Evolutionary conservation across 2,888 invertebrate genomes (phyloP).

Genomic region (Pyrocoelia pectoralis): DNA sequence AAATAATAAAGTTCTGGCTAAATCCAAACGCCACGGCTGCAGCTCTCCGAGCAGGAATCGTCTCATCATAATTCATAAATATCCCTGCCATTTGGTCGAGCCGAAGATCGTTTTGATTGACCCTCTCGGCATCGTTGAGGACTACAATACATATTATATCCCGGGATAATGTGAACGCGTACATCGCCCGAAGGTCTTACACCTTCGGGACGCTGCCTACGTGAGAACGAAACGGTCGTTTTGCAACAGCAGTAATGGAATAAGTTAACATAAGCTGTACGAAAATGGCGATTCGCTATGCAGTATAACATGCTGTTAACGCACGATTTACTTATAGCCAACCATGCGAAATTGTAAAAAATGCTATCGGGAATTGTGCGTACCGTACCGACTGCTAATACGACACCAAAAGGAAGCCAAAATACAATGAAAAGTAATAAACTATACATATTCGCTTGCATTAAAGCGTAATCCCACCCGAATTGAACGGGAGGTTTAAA

Average conservation of each 20-base stretch:
- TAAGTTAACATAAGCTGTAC: slow-evolving; percentile 74
- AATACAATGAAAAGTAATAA: slow-evolving; percentile 69
- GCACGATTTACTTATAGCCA: slow-evolving; percentile 74
- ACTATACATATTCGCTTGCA: slow-evolving; percentile 70
- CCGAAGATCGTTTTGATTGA: slow-evolving; percentile 53
- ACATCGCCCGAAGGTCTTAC: slow-evolving; percentile 67
- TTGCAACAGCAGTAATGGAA: slow-evolving; percentile 86
- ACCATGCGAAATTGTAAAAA: slow-evolving; percentile 75
- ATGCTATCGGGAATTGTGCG: slow-evolving; percentile 61
- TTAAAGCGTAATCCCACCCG: slow-evolving; percentile 69
- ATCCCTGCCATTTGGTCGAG: slow-evolving; percentile 63
- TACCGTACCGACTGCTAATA: slow-evolving; percentile 65
- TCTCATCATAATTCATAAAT: slow-evolving; percentile 66
- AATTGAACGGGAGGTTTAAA: slow-evolving; percentile 71
- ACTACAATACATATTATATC: slow-evolving; percentile 72
- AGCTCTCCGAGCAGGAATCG: slow-evolving; percentile 46
- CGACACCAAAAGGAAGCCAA: slow-evolving; percentile 75
- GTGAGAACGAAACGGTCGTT: slow-evolving; percentile 72
- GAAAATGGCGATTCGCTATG: slow-evolving; percentile 71
- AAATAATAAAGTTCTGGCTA: slow-evolving; percentile 38
- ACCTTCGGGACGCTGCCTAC: slow-evolving; percentile 64
- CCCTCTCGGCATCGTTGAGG: slow-evolving; percentile 62
- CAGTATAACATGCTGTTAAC: slow-evolving; percentile 73
- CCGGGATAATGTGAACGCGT: slow-evolving; percentile 78
- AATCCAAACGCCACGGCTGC: slow-evolving; percentile 54